Base-by-base conservation (phyloP, 2,888 invertebrate species). In the Elaeidobius kamerunicus region DNA sequence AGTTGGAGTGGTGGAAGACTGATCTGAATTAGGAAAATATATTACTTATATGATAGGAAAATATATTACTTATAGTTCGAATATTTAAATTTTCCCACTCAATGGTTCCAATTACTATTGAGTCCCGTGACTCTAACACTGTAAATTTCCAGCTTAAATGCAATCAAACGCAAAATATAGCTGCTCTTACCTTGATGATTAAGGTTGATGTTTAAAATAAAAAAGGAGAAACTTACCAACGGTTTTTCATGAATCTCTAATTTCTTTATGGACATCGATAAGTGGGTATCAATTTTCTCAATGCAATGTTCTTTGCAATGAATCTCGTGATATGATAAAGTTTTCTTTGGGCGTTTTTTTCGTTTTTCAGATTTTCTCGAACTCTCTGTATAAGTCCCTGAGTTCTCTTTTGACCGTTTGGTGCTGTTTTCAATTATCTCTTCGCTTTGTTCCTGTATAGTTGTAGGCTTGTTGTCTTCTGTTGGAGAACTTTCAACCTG, bases 251-350 rank as follows among this genome's bases (percentile, higher is more conserved):
- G 63, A 20, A 70, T 65, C 49, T 67, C 62, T 4, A 71, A 58
- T 60, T 67, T 68, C 47, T 63, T 67, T 39, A 69, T 65, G 14
- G 63, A 66, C 55, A 69, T 65, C 3, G 70, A 68, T 36, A 71
- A 54, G 36, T 67, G 63, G 23, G 64, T 63, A 39, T 71, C 70
- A 6, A 72, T 51, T 49, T 63, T 65, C 49, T 73, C 72, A 17
- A 73, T 68, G 54, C 73, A 73, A 45, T 73, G 73, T 43, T 67
- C 63, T 58, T 64, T 69, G 52, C 73, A 73, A 36, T 69, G 63
- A 20, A 73, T 65, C 54, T 61, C 58, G 44, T 40, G 41, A 17
- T 16, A 32, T 14, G 12, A 28, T 6, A 32, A 3, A 15, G 35
- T 15, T 23, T 44, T 44, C 35, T 4, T 30, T 15, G 35, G 34